Base-by-base conservation (phyloP, 2,113 vertebrate genomes). In the Oreochromis spilurus region DNA sequence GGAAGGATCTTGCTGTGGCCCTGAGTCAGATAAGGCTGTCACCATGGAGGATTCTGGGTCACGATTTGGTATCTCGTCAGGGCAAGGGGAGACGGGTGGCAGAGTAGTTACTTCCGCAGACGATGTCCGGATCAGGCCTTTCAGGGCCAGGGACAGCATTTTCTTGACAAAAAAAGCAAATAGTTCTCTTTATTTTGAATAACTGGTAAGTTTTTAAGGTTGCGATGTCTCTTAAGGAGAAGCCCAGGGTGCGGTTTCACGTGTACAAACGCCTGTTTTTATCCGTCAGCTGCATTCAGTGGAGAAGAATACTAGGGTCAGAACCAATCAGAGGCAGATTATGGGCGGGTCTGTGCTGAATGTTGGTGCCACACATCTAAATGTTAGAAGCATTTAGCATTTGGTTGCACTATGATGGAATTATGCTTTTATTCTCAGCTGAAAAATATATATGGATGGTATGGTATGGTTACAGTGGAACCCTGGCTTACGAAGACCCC, bases 161-260 rank as follows among this genome's bases (percentile, higher is more conserved):
- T 75, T 29, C 24, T 48, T 75, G 24, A 19, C 24, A 50, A 75
- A 12, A 75, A 26, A 48, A 0, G 16, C 43, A 50, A 75, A 75
- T 75, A 12, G 43, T 75, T 75, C 24, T 50, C 70, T 50, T 75
- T 17, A 75, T 75, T 75, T 50, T 75, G 16, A 75, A 12, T 31
- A 75, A 1, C 24, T 0, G 2, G 43, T 50, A 19, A 31, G 16
- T 50, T 75, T 50, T 50, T 50, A 75, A 75, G 0, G 16, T 75
- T 50, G 43, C 4, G 17, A 75, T 50, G 24, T 75, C 9, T 17
- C 5, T 29, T 48, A 48, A 19, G 43, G 14, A 75, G 24, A 48
- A 50, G 16, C 70, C 43, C 43, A 50, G 16, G 16, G 16, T 50
- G 24, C 4, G 1, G 43, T 50, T 75, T 50, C 70, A 5, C 43